A percentile compares a stretch with the other conserved stretches of the same genome.
These are phyloP conservation scores for Lagopus leucura DNA, from an alignment of 2,113 vertebrate species.

Conservation along the genomic window DNA sequence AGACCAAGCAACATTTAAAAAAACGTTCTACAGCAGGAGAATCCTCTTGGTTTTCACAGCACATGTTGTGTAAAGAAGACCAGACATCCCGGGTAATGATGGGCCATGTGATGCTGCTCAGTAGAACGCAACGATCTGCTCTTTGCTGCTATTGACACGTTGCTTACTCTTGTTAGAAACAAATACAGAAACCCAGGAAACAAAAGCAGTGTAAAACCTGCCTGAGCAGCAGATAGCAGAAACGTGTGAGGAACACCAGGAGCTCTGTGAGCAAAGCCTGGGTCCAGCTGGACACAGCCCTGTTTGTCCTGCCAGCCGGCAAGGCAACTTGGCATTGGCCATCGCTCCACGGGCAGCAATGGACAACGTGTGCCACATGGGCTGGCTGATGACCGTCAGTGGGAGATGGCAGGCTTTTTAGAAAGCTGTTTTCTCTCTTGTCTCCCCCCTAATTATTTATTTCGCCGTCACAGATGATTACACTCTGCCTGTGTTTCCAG, in stretches of 20 bases:
- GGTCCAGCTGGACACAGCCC: neutral
- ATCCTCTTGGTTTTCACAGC: neutral
- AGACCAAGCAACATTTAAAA: neutral
- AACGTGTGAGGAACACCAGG: neutral
- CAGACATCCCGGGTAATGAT: fast-evolving
- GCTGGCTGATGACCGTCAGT: neutral
- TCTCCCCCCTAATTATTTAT: neutral
- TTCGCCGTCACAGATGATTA: neutral
- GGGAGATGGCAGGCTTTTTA: neutral
- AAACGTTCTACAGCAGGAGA: neutral
- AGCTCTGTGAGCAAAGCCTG: neutral
- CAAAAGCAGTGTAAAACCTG: neutral
- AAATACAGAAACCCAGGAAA: neutral
- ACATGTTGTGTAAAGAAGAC: neutral
- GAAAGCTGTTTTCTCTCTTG: neutral
- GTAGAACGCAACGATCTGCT: neutral
- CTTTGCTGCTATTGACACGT: fast-evolving
- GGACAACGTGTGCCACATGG: neutral
- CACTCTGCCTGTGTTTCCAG: neutral
- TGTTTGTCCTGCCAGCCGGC: neutral
- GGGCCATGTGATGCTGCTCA: fast-evolving
- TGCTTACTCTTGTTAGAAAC: neutral
- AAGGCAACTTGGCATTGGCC: fast-evolving
- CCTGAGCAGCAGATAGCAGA: neutral
- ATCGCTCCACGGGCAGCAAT: fast-evolving